A percentile compares a stretch with the other conserved stretches of the same genome.
These are phyloP conservation scores for Coleophora deauratella DNA, from an alignment of 2,888 invertebrate species.

Conservation along the genomic window DNA sequence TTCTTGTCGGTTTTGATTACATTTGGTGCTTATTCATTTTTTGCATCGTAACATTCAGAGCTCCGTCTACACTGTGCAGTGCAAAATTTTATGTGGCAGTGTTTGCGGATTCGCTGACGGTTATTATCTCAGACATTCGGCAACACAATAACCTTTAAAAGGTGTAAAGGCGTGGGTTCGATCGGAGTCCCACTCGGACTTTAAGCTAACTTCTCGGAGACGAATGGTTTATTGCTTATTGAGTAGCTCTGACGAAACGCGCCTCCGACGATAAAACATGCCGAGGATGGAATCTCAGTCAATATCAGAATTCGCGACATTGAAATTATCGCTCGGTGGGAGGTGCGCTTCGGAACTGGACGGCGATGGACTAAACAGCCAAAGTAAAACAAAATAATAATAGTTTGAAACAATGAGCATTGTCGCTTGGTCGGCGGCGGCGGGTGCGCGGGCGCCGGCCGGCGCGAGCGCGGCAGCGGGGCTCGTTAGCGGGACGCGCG, in stretches of 20 bases:
- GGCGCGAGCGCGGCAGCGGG: conserved; percentile 29
- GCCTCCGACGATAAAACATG: conserved; percentile 63
- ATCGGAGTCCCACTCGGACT: conserved; percentile 53
- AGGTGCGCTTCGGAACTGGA: conserved; percentile 41
- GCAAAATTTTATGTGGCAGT: conserved; percentile 12
- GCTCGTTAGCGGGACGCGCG: conserved; percentile 41
- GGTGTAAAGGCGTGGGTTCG: conserved; percentile 66
- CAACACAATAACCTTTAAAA: conserved; percentile 72
- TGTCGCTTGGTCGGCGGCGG: conserved; percentile 44
- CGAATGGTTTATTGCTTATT: conserved; percentile 73
- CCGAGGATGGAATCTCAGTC: conserved; percentile 64
- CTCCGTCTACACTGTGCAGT: conserved; percentile 15
- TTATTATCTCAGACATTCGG: conserved; percentile 52
- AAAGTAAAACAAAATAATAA: conserved; percentile 58
- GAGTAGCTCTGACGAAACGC: conserved; percentile 68
- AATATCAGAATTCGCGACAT: conserved; percentile 68
- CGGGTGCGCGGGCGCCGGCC: conserved; percentile 18
- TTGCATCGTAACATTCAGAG: not conserved
- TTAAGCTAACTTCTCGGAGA: conserved; percentile 69
- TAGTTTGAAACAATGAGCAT: conserved; percentile 67
- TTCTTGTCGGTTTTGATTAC: not conserved
- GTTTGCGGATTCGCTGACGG: conserved; percentile 23
- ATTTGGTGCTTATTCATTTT: too few species aligned
- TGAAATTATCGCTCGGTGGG: conserved; percentile 70
- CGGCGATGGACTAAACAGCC: conserved; percentile 41